Conservation (phyloP, 2,113 vertebrate genomes). For the Gallinago undulata region DNA sequence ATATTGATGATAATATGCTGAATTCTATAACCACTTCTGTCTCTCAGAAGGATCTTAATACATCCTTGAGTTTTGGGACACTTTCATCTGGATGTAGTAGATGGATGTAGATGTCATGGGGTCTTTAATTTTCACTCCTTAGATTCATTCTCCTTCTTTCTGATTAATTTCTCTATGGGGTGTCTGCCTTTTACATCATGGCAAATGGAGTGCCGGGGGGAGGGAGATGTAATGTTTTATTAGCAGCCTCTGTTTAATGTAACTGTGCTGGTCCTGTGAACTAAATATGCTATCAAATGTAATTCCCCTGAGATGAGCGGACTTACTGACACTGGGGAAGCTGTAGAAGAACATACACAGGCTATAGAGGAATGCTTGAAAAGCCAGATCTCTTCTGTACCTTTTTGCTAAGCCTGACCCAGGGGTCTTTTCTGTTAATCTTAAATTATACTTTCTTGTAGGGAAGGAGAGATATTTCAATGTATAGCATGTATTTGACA, state of each 20-base stretch:
- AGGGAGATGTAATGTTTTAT: constrained; percentile 55
- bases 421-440: not conserved
- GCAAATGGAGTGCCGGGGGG: constrained; percentile 32
- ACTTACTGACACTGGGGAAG: not conserved
- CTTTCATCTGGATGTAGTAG: constrained; percentile 26
- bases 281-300: constrained; percentile 59
- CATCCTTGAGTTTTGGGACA: constrained; percentile 40
- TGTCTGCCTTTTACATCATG: constrained; percentile 49
- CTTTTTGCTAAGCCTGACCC: not conserved
- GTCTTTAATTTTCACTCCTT: constrained; percentile 66
- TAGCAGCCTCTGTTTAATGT: constrained; percentile 58
- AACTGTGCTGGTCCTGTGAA: constrained; percentile 47
- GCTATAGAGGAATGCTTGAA: not conserved
- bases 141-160: constrained; percentile 53
- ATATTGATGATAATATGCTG: not conserved
- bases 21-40: constrained; percentile 19
- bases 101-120: constrained; percentile 55
- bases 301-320: constrained; percentile 30
- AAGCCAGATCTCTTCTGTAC: not conserved
- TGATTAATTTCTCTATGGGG: constrained; percentile 69
- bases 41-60: constrained; percentile 21
- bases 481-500: not conserved
- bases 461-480: not conserved
- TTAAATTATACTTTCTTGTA: not conserved
- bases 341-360: not conserved